A percentile compares a stretch with the other conserved stretches of the same genome.
These are phyloP conservation scores for Melieria crassipennis DNA, from an alignment of 2,888 invertebrate species.

Conservation along the genomic window DNA sequence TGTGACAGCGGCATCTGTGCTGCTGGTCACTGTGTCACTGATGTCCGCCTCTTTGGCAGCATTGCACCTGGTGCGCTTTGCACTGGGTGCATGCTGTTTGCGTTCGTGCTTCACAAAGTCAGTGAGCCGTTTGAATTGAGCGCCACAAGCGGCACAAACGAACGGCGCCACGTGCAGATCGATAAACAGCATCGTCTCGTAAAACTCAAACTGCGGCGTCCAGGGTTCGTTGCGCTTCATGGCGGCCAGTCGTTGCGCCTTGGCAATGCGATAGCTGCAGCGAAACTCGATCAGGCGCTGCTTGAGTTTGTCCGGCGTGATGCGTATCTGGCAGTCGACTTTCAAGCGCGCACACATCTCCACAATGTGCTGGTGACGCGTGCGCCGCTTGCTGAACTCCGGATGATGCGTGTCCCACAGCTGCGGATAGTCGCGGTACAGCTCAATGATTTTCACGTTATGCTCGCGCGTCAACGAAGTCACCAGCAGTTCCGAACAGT, in stretches of 20 bases:
- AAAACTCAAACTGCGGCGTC: slow-evolving; percentile 51
- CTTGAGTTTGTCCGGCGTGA: slow-evolving; percentile 53
- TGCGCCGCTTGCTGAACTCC: slow-evolving; percentile 54
- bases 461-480: slow-evolving; percentile 45
- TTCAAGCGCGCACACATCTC: slow-evolving; percentile 51
- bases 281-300: slow-evolving; percentile 55
- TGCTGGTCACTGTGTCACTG: neutral
- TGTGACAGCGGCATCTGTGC: neutral
- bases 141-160: slow-evolving; percentile 47
- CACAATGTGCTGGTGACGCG: slow-evolving; percentile 51
- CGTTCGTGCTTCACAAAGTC: slow-evolving; percentile 51
- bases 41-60: neutral
- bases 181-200: slow-evolving; percentile 50
- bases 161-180: slow-evolving; percentile 58
- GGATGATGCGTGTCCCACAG: slow-evolving; percentile 55
- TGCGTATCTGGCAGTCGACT: slow-evolving; percentile 52
- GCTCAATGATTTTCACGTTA: slow-evolving; percentile 54
- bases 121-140: slow-evolving; percentile 50
- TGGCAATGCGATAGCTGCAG: slow-evolving; percentile 53
- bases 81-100: slow-evolving; percentile 43
- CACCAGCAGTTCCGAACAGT: slow-evolving; percentile 46
- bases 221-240: slow-evolving; percentile 45
- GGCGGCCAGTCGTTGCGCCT: slow-evolving; percentile 48
- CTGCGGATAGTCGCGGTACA: slow-evolving; percentile 52
- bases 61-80: neutral